Evolutionary conservation across 2,888 invertebrate genomes (phyloP).

Genomic region (Chrysomela aeneicollis): DNA sequence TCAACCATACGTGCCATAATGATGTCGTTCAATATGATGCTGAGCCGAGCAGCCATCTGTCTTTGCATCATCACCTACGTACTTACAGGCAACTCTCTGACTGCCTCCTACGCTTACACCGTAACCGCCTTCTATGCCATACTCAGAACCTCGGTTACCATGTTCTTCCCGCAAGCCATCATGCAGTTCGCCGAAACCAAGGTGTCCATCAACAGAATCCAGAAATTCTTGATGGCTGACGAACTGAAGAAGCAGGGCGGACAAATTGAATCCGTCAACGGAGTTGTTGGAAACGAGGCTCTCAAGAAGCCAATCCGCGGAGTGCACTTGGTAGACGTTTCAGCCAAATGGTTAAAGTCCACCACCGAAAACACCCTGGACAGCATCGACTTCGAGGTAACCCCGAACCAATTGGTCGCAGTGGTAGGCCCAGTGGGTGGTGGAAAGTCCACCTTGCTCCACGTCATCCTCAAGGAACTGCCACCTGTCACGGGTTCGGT

Average conservation of each 20-base stretch:
- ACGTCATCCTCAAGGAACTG: constrained; percentile 73
- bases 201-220: constrained; percentile 59
- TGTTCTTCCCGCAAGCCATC: constrained; percentile 70
- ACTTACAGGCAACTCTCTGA: constrained; percentile 66
- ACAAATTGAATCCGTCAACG: background rate
- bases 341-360: constrained; percentile 38
- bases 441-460: constrained; percentile 67
- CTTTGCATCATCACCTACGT: constrained; percentile 81
- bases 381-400: constrained; percentile 31
- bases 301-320: constrained; percentile 7
- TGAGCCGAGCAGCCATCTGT: constrained; percentile 84
- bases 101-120: constrained; percentile 74
- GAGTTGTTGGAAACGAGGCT: constrained; percentile 8
- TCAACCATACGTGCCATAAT: constrained; percentile 72
- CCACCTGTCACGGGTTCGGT: constrained; percentile 68
- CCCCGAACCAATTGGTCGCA: constrained; percentile 47
- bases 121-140: constrained; percentile 79
- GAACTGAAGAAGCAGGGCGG: constrained; percentile 32
- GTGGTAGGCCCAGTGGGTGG: constrained; percentile 72
- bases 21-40: constrained; percentile 75
- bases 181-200: constrained; percentile 74
- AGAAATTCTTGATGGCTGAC: constrained; percentile 64
- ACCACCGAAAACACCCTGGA: constrained; percentile 33
- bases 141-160: constrained; percentile 71
- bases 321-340: constrained; percentile 27